Percentiles rank a stretch among this genome's conserved stretches.
Conservation (phyloP, 2,888 invertebrate genomes). For the Cantharis rufa region DNA sequence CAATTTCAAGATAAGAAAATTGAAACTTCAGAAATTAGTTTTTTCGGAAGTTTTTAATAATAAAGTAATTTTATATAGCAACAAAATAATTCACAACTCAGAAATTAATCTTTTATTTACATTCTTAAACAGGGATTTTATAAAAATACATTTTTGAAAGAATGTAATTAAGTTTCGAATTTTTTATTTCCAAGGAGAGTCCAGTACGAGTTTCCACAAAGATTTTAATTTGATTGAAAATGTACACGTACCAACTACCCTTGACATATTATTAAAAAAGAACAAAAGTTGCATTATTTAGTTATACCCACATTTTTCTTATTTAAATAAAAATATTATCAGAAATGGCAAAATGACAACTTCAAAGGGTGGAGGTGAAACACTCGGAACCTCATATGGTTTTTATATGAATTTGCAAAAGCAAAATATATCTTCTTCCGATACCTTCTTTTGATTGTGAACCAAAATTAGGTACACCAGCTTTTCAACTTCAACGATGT, state of each 20-base stretch:
- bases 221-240: not conserved
- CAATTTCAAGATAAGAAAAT: not conserved
- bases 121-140: not conserved
- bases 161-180: not conserved
- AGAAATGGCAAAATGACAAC: too few relatives aligned
- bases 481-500: too few relatives aligned
- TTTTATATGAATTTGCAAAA: too few relatives aligned
- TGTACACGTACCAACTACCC: not conserved
- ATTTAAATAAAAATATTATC: too few relatives aligned
- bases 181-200: not conserved
- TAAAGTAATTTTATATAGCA: not conserved
- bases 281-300: not conserved
- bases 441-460: too few relatives aligned
- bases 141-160: not conserved
- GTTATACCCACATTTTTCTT: not conserved
- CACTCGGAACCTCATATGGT: too few relatives aligned
- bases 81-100: not conserved
- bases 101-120: not conserved
- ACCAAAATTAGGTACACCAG: too few relatives aligned
- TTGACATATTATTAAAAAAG: not conserved
- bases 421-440: too few relatives aligned
- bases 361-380: too few relatives aligned
- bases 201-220: not conserved
- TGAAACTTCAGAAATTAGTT: not conserved
- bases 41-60: not conserved